Percentiles rank a stretch among this genome's conserved stretches.
These are phyloP conservation scores for Felis chaus DNA, from an alignment of 2,113 vertebrate species.

Conservation along the genomic window DNA sequence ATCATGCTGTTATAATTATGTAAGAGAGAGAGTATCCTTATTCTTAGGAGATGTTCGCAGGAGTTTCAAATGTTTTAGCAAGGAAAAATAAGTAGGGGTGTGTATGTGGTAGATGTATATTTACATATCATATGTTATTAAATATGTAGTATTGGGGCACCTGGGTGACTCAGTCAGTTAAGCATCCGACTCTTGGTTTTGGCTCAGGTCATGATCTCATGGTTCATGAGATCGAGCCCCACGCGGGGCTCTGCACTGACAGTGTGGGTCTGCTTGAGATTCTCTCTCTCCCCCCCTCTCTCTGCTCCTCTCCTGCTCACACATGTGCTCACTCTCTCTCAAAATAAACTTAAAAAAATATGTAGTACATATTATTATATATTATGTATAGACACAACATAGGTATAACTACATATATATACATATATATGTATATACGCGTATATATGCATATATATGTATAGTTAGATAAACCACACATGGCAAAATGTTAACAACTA, in stretches of 20 bases:
- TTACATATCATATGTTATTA: neutral
- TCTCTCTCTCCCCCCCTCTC: too few species aligned
- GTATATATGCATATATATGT: too few species aligned
- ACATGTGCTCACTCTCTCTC: too few species aligned
- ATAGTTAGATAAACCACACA: neutral
- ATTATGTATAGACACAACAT: neutral
- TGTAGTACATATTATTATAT: neutral
- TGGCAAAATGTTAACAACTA: neutral
- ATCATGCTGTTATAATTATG: neutral
- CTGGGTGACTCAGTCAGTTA: too few species aligned
- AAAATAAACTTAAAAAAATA: neutral
- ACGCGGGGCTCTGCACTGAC: too few species aligned
- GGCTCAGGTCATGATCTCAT: too few species aligned
- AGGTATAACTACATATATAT: neutral
- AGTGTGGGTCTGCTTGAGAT: too few species aligned
- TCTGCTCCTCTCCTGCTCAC: too few species aligned
- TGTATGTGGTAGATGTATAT: neutral
- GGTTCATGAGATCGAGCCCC: too few species aligned
- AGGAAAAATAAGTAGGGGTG: neutral
- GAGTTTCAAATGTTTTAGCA: neutral
- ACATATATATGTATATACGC: too few species aligned
- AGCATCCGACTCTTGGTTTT: too few species aligned
- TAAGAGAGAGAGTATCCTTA: neutral
- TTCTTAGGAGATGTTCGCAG: neutral
- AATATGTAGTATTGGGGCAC: neutral